Evolutionary conservation across 2,888 invertebrate species (phyloP).

Genomic region (Drosophila helvetica): DNA sequence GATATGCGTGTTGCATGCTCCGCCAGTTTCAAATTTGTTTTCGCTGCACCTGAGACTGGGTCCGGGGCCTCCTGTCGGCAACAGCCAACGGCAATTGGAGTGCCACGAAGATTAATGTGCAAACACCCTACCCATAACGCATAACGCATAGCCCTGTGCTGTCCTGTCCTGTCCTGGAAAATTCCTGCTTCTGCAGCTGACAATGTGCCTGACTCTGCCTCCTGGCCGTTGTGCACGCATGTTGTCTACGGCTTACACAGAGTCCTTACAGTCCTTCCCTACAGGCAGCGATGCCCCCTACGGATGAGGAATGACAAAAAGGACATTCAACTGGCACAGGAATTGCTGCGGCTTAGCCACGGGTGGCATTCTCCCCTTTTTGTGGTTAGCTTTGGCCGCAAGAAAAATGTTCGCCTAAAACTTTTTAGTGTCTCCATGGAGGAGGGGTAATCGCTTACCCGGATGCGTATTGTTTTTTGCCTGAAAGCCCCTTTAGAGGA

Average conservation of each 20-base stretch:
- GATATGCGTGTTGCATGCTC: background rate
- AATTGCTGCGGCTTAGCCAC: slow-evolving; percentile 14
- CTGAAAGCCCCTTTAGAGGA: background rate
- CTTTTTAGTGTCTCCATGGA: background rate
- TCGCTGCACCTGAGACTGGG: slow-evolving; percentile 33
- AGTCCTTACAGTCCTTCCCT: slow-evolving; percentile 1
- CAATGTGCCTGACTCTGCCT: slow-evolving; percentile 24
- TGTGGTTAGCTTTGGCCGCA: background rate
- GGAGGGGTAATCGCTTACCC: background rate
- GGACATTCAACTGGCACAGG: slow-evolving; percentile 34
- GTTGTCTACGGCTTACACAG: slow-evolving; percentile 25
- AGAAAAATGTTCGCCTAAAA: slow-evolving; percentile 3
- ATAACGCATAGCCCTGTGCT: background rate
- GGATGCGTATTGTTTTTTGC: no score
- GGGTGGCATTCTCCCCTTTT: slow-evolving; percentile 12
- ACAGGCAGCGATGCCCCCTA: background rate
- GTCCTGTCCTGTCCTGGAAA: background rate
- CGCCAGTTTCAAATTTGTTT: slow-evolving; percentile 21
- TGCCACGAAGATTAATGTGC: slow-evolving; percentile 48
- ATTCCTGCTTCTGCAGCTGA: slow-evolving; percentile 15
- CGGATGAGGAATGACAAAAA: slow-evolving; percentile 28
- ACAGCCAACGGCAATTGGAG: slow-evolving; percentile 27
- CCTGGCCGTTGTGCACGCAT: slow-evolving; percentile 14
- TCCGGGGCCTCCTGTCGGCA: background rate
- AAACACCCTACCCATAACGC: slow-evolving; percentile 12